phyloP scores from a whole-genome alignment of 2,888 invertebrate species.

The Lysandra bellargus region DNA sequence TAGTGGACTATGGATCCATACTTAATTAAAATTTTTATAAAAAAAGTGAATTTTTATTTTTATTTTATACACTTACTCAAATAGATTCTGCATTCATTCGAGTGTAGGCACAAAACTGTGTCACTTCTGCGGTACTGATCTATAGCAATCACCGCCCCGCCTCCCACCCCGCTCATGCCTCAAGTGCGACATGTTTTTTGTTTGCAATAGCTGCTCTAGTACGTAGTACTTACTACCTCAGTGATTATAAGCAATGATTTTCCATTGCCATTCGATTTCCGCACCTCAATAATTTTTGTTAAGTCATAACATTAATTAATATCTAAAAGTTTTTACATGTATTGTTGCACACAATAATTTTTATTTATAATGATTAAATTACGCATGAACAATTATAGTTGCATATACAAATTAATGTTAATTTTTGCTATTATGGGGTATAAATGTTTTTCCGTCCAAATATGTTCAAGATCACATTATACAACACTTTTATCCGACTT shows the following conservation, averaged over 20 bases:
- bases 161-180: no score
- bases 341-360: background rate
- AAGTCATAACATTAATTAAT: background rate
- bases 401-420: background rate
- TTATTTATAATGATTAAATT: background rate
- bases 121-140: no score
- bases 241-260: background rate
- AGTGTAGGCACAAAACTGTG: no score
- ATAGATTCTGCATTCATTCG: no score
- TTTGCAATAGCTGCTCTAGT: no score
- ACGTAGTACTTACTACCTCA: no score
- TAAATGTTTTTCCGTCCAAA: background rate
- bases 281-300: background rate
- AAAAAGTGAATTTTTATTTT: no score
- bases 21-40: no score
- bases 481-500: background rate
- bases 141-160: no score
- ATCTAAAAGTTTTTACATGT: background rate
- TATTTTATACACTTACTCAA: no score
- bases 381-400: background rate
- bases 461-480: background rate
- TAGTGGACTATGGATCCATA: no score
- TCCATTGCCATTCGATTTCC: background rate
- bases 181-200: no score
- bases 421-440: background rate